Base-by-base conservation (phyloP, 2,888 invertebrate genomes). In the Mesodorylaimus sp. region DNA sequence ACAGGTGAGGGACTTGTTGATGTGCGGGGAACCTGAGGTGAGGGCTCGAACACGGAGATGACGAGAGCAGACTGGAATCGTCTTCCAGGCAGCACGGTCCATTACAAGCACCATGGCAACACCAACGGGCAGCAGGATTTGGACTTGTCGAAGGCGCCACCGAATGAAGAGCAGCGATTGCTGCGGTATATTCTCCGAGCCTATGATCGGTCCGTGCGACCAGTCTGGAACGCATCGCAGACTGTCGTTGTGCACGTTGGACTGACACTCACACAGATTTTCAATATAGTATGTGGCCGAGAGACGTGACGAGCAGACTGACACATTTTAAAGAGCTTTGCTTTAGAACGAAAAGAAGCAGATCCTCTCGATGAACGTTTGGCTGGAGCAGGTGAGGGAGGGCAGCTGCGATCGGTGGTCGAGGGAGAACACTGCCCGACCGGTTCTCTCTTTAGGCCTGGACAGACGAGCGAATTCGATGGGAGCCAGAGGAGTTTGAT, bases 241-340 rank as follows among this genome's bases (percentile, higher is more conserved):
- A 61, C 70, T 2, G 63, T 74, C 16, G 57, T 64, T 19, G 68
- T 75, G 44, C 60, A 66, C 51, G 68, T 75, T 51, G 70, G 72
- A 19, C 66, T 75, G 24, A 70, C 71, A 13, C 67, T 75, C 7
- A 73, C 74, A 32, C 74, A 75, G 59, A 74, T 75, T 45, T 72
- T 75, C 55, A 74, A 73, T 50, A 64, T 75, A 69, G 73, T 72
- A 58, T 64, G 68, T 26, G 16, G 7, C 32, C 7, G 10, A 16
- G 32, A 32, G 16, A 32, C 7, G 32, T 16, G 32, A 10, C 32
- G 32, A 7, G 32, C 32, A 16, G 7, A 32, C 32, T 7, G 32
- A 32, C 16, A 32, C 10, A 7, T n/a, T 7, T 42, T 19, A 42
- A 42, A n/a, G n/a, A n/a, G n/a, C n/a, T n/a, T n/a, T 42, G 7